These are phyloP conservation scores for Oryzaephilus surinamensis DNA, from an alignment of 1,140 invertebrate genomes.

Conservation along the genomic window DNA sequence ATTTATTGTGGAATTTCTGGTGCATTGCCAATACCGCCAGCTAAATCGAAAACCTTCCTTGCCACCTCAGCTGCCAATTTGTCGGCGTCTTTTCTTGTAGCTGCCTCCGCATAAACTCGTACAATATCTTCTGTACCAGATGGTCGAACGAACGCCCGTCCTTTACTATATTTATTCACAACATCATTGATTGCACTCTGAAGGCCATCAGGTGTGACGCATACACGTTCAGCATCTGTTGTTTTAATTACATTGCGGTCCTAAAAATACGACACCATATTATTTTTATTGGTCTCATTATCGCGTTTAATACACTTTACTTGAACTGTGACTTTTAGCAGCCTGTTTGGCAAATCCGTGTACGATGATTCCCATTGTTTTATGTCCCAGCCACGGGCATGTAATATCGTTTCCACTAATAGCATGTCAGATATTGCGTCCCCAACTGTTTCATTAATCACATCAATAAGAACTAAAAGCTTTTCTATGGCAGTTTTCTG, in stretches of 20 bases:
- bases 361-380: constrained; percentile 74
- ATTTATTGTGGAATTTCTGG: no score
- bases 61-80: constrained; percentile 66
- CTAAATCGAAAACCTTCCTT: constrained; percentile 59
- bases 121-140: constrained; percentile 97
- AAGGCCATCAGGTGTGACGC: constrained; percentile 67
- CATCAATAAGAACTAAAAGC: constrained; percentile 59
- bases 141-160: constrained; percentile 83
- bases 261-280: no score
- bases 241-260: constrained; percentile 79
- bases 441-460: constrained; percentile 93
- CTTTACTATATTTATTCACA: constrained; percentile 56
- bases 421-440: constrained; percentile 96
- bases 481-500: constrained; percentile 45
- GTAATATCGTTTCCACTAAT: constrained; percentile 83
- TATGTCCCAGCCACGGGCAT: constrained; percentile 65
- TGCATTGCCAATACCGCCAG: constrained; percentile 56
- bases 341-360: constrained; percentile 75
- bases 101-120: constrained; percentile 91
- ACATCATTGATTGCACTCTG: constrained; percentile 71
- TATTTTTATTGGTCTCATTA: no score
- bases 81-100: constrained; percentile 60
- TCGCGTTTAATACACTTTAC: no score
- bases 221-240: constrained; percentile 73
- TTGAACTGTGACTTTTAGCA: constrained; percentile 78